Evolutionary conservation across 2,113 vertebrate species (phyloP), one percentile per base, ranked within the genome.

Genomic region (Salvator merianae): DNA sequence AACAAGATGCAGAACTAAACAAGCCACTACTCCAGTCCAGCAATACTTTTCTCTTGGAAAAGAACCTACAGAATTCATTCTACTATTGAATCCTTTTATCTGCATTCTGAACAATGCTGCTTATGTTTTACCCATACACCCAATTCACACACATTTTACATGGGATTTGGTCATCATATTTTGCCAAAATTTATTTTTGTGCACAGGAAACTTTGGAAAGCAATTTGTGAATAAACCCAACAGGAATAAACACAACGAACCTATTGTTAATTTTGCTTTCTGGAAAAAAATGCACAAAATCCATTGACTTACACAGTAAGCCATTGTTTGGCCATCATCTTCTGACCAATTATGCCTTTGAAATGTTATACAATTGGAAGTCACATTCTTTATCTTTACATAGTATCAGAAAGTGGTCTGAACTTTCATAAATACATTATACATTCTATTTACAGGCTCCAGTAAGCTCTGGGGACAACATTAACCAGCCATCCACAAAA

Each of bases 401-500:
- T 1, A 6, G 84, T 7, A 13, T 80, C 32, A 30, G 70, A 59
- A 73, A 90, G 77, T 84, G 88, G 88, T 73, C 83, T 87, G 87
- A 93, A 86, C 89, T 93, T 87, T 85, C 92, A 94, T 94, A 95
- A 95, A 96, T 95, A 95, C 83, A 93, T 89, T 69, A 84, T 93
- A 90, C 82, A 87, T 91, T 89, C 86, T 89, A 91, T 91, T 53
- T 90, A 93, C 88, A 93, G 77, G 73, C 0, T 1, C 40, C 63
- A 79, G 79, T 28, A 50, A 0, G 4, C 24, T 40, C 6, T 0
- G 1, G 38, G 5, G 24, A 16, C 36, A 86, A 81, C 47, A 79
- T 95, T 91, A 99, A 84, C 98, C 96, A 62, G 97, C 98, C 97
- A 99, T 98, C 98, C 98, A 99, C 70, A 99, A 89, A 14, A 93